Evolutionary conservation across 2,113 vertebrate species (phyloP), one percentile per base, ranked within the genome.

Genomic region (Perca fluviatilis): DNA sequence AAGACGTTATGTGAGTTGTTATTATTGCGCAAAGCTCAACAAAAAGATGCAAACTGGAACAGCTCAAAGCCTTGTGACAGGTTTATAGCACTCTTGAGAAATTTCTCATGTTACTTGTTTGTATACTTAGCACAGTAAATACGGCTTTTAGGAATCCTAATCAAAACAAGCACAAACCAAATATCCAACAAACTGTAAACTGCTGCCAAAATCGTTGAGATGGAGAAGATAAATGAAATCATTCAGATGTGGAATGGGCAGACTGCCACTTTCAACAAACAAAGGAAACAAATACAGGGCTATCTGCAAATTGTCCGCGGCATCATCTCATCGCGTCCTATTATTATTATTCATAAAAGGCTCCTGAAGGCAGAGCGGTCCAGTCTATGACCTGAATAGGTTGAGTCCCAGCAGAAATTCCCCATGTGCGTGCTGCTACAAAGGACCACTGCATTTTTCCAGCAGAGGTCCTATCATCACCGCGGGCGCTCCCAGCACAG

Each of bases 121-220:
- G 64, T 69, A 0, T 73, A 21, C 12, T 49, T 54, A 19, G 14
- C 25, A 27, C 36, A 46, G 66, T 79, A 49, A 82, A 77, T 70
- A 62, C 1, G 15, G 43, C 65, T 79, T 77, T 84, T 64, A 36
- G 54, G 77, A 83, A 74, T 74, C 61, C 33, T 36, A 61, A 74
- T 85, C 46, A 78, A 88, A 89, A 74, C 82, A 86, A 83, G 84
- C 74, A 54, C 21, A 57, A 57, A 80, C 23, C 40, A 51, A 33
- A 79, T 50, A 84, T 64, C 30, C 54, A 60, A 71, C 75, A 63
- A 80, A 84, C 56, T 66, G n/a, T 54, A 60, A 70, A 75, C 61
- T 73, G 47, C 68, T 40, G 60, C 71, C 84, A 76, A 47, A 50
- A 49, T 30, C 46, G 2, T 46, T 58, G 27, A 14, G 51, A 74